phyloP scores from a whole-genome alignment of 2,113 vertebrate species.

The Festucalex cinctus region DNA sequence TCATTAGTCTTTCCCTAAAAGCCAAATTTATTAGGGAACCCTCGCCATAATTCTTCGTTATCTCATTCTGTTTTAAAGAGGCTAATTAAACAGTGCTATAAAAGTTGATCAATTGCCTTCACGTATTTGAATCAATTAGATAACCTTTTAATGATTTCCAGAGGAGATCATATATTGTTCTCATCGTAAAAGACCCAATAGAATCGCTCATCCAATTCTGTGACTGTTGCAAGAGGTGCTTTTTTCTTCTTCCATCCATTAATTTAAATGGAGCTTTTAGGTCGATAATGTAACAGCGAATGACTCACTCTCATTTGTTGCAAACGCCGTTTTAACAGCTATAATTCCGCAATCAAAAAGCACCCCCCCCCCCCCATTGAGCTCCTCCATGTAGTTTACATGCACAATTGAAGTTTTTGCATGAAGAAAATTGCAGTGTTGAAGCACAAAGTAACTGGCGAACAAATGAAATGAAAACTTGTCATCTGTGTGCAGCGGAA shows the following conservation, averaged over 20 bases:
- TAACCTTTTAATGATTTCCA: constrained; percentile 11
- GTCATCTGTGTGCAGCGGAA: not conserved
- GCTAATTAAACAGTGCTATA: constrained; percentile 16
- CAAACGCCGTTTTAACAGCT: constrained; percentile 4
- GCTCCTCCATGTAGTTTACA: not conserved
- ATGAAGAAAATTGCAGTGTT: not conserved
- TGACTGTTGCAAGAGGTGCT: not conserved
- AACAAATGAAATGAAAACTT: constrained; percentile 10
- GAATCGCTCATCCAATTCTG: constrained; percentile 3
- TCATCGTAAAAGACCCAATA: constrained; percentile 14
- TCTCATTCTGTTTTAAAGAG: not conserved
- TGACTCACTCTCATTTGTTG: not conserved
- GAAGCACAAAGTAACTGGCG: constrained; percentile 3
- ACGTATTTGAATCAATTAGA: constrained; percentile 20
- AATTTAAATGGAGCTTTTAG: constrained; percentile 17
- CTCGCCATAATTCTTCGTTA: constrained; percentile 7
- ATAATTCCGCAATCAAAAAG: not conserved
- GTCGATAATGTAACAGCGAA: constrained; percentile 8
- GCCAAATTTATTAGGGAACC: not conserved
- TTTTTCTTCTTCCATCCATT: not conserved
- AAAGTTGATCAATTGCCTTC: constrained; percentile 10
- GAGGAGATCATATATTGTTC: constrained; percentile 9
- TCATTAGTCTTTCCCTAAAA: not conserved
- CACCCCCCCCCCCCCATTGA: not conserved
- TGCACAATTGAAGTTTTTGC: not conserved